Evolutionary conservation across 2,888 invertebrate genomes (phyloP), one percentile per base, ranked within the genome.

Genomic region (Drosophila rellima): DNA sequence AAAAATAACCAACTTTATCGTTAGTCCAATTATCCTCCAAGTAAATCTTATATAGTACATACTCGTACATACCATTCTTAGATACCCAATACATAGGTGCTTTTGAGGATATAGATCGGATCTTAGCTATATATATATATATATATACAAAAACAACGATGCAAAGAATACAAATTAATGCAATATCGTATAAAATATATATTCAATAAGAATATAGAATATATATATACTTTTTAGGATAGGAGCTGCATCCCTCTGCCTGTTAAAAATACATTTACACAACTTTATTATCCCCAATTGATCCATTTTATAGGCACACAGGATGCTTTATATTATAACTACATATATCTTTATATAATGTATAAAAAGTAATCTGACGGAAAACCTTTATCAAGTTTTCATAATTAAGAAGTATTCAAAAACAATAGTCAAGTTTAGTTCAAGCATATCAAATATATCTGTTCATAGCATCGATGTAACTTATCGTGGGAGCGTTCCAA

Each of bases 11-110:
- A 65, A 26, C 48, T 68, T 64, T 60, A 71, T 65, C 68, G 68
- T 59, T 61, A 68, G 59, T 66, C 55, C 47, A 75, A 85, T 67
- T 68, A 70, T 84, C 67, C 61, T 70, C 68, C n/a, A 50, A 57
- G 20, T 35, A 17, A 18, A 54, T 13, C 26, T 20, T 23, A 18
- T 48, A 63, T 33, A 60, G 26, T 42, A 15, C 39, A 17, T 37
- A 64, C 39, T 57, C 55, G 23, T 47, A 50, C 39, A 55, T 54
- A 56, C 45, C 37, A 65, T 37, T 67, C 48, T 52, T 40, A 68
- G 17, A 26, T 26, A 47, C 37, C 17, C 35, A 52, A 47, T 26
- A 44, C 17, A 42, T 70, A 71, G 77, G 66, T 74, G 77, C 73
- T 76, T 76, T 15, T 44, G 56, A 57, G 39, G 33, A 65, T 56